Conservation (phyloP, 2,888 invertebrate genomes). For the Xanthorhoe designata region DNA sequence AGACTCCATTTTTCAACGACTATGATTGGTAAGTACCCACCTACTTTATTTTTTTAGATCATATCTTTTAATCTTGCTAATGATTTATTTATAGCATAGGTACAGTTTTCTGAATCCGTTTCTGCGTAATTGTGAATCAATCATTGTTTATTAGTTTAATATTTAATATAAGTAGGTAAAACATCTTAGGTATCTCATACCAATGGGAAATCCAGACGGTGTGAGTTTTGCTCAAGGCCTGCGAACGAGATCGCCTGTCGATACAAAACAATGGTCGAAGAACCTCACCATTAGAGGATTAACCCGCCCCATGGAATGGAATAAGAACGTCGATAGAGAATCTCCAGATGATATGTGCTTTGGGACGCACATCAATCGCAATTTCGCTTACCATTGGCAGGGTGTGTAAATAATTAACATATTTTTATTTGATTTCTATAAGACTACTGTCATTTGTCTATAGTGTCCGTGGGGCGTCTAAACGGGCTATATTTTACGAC, state of each 20-base stretch:
- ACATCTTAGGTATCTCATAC: slow-evolving; percentile 74
- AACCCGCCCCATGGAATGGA: slow-evolving; percentile 67
- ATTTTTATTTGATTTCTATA: not conserved
- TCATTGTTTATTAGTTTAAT: too few relatives aligned
- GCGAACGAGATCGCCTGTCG: slow-evolving; percentile 51
- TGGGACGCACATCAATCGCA: slow-evolving; percentile 77
- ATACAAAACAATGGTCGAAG: slow-evolving; percentile 59
- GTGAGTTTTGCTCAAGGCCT: slow-evolving; percentile 66
- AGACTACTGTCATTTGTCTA: too few relatives aligned
- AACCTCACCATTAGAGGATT: slow-evolving; percentile 58
- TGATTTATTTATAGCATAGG: not conserved
- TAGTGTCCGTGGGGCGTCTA: too few relatives aligned
- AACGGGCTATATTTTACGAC: too few relatives aligned
- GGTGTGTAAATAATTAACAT: slow-evolving; percentile 52
- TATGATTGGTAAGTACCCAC: slow-evolving; percentile 71
- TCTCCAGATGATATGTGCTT: slow-evolving; percentile 57
- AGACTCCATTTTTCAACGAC: slow-evolving; percentile 79
- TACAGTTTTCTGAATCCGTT: not conserved
- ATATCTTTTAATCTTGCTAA: not conserved
- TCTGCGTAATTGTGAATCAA: not conserved
- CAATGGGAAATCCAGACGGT: slow-evolving; percentile 76
- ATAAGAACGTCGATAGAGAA: slow-evolving; percentile 71
- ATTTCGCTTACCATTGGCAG: slow-evolving; percentile 82
- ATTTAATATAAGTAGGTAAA: too few relatives aligned
- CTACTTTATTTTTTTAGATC: too few relatives aligned